phyloP scores from a whole-genome alignment of 2,797 vertebrate genomes.

The Coendou prehensilis region DNA sequence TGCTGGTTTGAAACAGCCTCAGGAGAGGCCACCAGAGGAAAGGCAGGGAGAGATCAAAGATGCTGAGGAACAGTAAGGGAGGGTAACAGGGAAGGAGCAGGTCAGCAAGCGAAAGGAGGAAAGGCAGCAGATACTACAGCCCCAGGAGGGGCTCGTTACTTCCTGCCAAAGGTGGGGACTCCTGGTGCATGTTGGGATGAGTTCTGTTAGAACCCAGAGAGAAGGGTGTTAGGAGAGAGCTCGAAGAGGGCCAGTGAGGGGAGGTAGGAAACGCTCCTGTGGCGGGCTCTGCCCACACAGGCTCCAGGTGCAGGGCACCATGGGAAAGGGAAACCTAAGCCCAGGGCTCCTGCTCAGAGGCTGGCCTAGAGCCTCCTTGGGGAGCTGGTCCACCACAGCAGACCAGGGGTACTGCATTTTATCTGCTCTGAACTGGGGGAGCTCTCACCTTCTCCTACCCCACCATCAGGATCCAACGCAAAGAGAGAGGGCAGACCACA shows the following conservation, averaged over 20 bases:
- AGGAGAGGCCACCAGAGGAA: too few relatives aligned
- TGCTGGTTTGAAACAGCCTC: neutral
- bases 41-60: neutral
- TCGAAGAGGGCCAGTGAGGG: neutral
- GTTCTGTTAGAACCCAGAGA: too few relatives aligned
- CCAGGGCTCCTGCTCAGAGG: neutral
- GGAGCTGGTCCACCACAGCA: neutral
- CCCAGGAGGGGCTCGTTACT: neutral
- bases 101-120: neutral
- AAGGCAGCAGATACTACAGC: neutral
- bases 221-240: neutral
- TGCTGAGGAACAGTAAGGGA: neutral
- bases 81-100: neutral
- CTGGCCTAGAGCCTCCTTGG: too few relatives aligned
- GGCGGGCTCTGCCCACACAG: neutral
- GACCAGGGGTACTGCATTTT: neutral
- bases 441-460: accelerated
- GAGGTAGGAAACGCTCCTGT: neutral
- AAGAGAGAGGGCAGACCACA: neutral
- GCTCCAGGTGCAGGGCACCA: neutral
- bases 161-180: neutral
- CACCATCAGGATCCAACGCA: accelerated
- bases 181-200: neutral
- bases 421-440: neutral
- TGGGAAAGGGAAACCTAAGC: neutral